Percentiles rank a stretch among this genome's conserved stretches.
Conservation (phyloP, 2,888 invertebrate species). For the Drosophila paramelanica region DNA sequence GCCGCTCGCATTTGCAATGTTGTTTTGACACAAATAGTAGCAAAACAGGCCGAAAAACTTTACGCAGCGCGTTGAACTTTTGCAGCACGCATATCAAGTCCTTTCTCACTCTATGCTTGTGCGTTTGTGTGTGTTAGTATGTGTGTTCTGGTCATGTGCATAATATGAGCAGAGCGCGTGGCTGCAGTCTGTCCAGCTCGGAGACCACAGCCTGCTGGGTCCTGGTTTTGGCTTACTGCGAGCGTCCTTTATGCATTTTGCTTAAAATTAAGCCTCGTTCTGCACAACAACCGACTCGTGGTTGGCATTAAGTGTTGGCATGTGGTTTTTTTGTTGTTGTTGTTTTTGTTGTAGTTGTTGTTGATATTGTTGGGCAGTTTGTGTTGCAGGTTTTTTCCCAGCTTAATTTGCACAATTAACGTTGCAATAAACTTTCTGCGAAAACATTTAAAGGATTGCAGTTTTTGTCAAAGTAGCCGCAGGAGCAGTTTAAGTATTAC, state of each 20-base stretch:
- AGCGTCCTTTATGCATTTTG: conserved; percentile 61
- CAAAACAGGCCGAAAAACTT: conserved; percentile 67
- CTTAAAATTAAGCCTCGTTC: conserved; percentile 72
- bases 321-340: conserved; percentile 49
- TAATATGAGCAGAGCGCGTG: conserved; percentile 40
- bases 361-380: conserved; percentile 30
- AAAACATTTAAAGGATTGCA: conserved; percentile 52
- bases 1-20: conserved; percentile 33
- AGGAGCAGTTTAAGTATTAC: conserved; percentile 11
- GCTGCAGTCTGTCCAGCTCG: conserved; percentile 38
- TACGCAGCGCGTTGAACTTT: conserved; percentile 57
- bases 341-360: conserved; percentile 24
- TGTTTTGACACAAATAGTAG: conserved; percentile 68
- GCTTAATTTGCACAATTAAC: conserved; percentile 71
- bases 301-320: conserved; percentile 75
- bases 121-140: conserved; percentile 2
- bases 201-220: conserved; percentile 38
- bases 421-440: conserved; percentile 63
- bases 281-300: conserved; percentile 54
- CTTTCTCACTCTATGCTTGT: not conserved
- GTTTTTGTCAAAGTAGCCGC: conserved; percentile 10
- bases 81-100: conserved; percentile 26
- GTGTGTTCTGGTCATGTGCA: conserved; percentile 37
- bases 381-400: conserved; percentile 22
- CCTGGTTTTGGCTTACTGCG: conserved; percentile 3